Evolutionary conservation across 2,888 invertebrate species (phyloP).

Genomic region (Phengaris arion): DNA sequence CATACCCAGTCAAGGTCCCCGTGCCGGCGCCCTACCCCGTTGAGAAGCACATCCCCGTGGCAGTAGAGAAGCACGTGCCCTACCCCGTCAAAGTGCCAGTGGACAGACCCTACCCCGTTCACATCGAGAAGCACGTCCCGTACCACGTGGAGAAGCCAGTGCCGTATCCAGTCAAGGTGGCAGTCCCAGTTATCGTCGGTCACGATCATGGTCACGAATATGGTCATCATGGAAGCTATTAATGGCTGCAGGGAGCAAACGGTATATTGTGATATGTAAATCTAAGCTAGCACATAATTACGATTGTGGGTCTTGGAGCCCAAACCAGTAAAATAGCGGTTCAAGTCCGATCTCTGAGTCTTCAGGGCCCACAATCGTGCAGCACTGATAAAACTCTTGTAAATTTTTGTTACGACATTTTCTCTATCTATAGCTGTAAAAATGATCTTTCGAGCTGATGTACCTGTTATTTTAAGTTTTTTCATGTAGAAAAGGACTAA

Average conservation of each 20-base stretch:
- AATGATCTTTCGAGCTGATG: conserved; percentile 69
- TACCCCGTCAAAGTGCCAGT: conserved; percentile 78
- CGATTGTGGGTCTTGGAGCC: conserved; percentile 58
- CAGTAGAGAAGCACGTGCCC: conserved; percentile 77
- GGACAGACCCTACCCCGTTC: conserved; percentile 82
- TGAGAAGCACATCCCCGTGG: conserved; percentile 83
- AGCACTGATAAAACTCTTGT: conserved; percentile 62
- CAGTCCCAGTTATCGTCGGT: conserved; percentile 74
- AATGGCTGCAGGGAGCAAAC: conserved; percentile 77
- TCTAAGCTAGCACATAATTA: conserved; percentile 71
- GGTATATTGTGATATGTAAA: conserved; percentile 77
- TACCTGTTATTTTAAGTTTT: conserved; percentile 69
- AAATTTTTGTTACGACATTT: conserved; percentile 58
- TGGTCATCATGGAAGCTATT: conserved; percentile 77
- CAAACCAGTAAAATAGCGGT: conserved; percentile 60
- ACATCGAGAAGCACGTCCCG: conserved; percentile 83
- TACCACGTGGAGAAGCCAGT: conserved; percentile 83
- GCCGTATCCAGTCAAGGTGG: conserved; percentile 83
- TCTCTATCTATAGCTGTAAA: conserved; percentile 60
- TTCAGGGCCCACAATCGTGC: conserved; percentile 55
- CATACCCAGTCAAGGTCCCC: conserved; percentile 83
- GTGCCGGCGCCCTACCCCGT: conserved; percentile 85
- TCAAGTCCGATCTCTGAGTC: conserved; percentile 49
- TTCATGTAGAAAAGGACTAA: conserved; percentile 49
- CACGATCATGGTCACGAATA: conserved; percentile 75